These are phyloP conservation scores for Gadopsis bispinosus DNA, from an alignment of 2,797 vertebrate genomes.

Conservation along the genomic window DNA sequence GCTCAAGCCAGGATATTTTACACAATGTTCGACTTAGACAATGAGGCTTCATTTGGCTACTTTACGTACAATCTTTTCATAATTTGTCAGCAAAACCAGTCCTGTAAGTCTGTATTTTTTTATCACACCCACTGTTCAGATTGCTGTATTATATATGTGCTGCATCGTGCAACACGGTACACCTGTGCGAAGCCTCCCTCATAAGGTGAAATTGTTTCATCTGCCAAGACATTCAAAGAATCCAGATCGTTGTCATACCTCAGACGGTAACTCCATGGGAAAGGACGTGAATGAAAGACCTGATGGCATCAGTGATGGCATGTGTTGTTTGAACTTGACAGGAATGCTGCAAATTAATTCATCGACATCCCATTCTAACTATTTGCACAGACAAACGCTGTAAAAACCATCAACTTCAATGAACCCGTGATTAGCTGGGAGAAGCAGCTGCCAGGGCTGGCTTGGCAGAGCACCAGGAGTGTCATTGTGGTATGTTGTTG, in stretches of 20 bases:
- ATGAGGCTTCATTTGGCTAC: not conserved
- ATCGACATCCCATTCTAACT: conserved; percentile 9
- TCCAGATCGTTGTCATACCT: not conserved
- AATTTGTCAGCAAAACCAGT: not conserved
- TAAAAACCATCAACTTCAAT: conserved; percentile 46
- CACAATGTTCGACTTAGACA: not conserved
- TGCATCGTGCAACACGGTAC: not conserved
- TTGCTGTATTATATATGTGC: not conserved
- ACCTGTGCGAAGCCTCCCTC: conserved; percentile 1
- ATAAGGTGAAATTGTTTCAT: conserved; percentile 20
- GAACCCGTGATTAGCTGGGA: conserved; percentile 44
- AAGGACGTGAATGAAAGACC: conserved; percentile 19
- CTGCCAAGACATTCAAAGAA: conserved; percentile 47
- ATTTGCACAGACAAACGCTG: not conserved
- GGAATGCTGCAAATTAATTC: conserved; percentile 21
- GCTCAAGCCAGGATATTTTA: not conserved
- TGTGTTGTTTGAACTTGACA: conserved; percentile 15
- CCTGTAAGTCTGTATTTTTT: not conserved
- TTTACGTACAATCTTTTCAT: not conserved
- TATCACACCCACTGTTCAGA: not conserved
- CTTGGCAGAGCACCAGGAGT: conserved; percentile 65
- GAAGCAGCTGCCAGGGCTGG: conserved; percentile 52
- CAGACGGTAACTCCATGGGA: conserved; percentile 10
- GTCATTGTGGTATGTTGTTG: conserved; percentile 78
- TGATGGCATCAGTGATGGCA: not conserved